phyloP scores from a whole-genome alignment of 2,113 vertebrate species.

The Tylochromis polylepis region DNA sequence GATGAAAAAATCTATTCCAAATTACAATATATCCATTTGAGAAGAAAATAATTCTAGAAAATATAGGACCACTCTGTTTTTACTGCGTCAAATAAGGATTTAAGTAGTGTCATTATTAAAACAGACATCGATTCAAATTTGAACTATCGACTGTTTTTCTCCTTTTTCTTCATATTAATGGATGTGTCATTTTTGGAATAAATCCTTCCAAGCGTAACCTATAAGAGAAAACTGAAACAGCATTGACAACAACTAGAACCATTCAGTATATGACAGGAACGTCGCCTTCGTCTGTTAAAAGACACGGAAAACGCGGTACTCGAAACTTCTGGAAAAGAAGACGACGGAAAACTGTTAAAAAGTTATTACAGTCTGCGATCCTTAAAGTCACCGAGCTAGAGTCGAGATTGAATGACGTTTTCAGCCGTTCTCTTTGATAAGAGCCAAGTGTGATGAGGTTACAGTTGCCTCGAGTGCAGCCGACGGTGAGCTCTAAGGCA shows the following conservation, averaged over 20 bases:
- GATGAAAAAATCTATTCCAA: constrained; percentile 43
- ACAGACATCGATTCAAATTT: not conserved
- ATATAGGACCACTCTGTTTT: not conserved
- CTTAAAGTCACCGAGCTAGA: not conserved
- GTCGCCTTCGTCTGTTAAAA: not conserved
- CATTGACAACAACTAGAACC: constrained; percentile 35
- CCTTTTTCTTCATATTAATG: constrained; percentile 14
- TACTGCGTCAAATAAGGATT: not conserved
- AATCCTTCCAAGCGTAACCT: constrained; percentile 31
- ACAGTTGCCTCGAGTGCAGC: constrained; percentile 3
- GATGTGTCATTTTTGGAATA: constrained; percentile 41
- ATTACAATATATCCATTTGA: constrained; percentile 19
- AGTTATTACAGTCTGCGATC: not conserved
- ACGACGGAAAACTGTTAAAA: not conserved
- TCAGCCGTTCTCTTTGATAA: not conserved
- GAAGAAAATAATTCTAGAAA: constrained; percentile 9
- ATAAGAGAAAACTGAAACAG: constrained; percentile 32
- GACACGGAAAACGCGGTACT: not conserved
- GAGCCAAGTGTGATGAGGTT: not conserved
- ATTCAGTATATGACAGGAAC: constrained; percentile 26
- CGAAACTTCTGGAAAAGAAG: not conserved
- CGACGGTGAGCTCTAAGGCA: constrained; percentile 51
- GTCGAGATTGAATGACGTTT: not conserved
- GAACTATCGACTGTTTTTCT: not conserved
- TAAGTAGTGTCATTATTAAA: not conserved